Base-by-base conservation (phyloP, 1,140 invertebrate genomes). In the Sarcophaga peregrina region DNA sequence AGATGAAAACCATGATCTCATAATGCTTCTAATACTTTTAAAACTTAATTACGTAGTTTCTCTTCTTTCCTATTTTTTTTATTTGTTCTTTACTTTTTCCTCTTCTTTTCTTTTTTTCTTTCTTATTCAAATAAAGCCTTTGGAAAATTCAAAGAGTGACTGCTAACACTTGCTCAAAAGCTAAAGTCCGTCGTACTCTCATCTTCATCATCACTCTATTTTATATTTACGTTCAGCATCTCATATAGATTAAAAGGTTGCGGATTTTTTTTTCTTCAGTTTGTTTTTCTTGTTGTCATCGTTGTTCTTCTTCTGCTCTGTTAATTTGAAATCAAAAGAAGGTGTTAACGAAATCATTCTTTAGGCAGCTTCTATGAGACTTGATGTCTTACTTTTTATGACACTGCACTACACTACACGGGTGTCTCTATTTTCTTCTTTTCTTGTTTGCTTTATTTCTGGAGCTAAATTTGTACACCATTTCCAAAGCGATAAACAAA, bases 271-370 rank as follows among this genome's bases (percentile, higher is more conserved):
- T 54, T 54, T 54, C 15, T 54, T 54, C 15, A 11, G 10, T 54
- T 54, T 72, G n/a, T 25, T 25, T n/a, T 72, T 72, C 10, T 72
- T 54, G 52, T 54, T 20, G 25, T 37, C 25, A 37, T 37, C 25
- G 25, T 37, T 2, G 25, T 37, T 37, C 25, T 37, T 37, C 25
- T 37, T 37, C 25, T 37, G 25, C 25, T 37, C 25, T 37, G 25
- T 50, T 78, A n/a, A 50, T 78, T 78, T 78, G 50, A 50, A 78
- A 47, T 78, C 50, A 17, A 78, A 45, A 76, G 75, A 78, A 78
- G 75, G 75, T 78, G 75, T 78, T 78, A 78, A 78, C 75, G 20
- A 78, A 78, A 78, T 78, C 47, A 78, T 78, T 50, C 62, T 68
- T 17, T 25, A 58, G 0, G 15, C 54, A 58, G 54, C 54, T 68